Conservation (phyloP, 2,113 vertebrate genomes). For the Otocyon megalotis region DNA sequence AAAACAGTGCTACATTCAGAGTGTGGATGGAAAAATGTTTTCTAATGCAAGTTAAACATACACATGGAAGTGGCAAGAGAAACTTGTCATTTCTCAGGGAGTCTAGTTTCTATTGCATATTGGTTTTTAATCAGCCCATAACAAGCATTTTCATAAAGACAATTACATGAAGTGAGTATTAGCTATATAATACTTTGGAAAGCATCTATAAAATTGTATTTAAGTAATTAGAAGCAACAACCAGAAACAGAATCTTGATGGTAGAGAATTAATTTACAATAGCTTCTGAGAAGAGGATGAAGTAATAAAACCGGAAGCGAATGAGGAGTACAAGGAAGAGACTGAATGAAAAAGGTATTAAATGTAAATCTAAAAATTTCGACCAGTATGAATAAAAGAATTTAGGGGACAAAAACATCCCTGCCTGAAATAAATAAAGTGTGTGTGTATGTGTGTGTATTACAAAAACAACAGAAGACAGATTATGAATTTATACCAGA, state of each 20-base stretch:
- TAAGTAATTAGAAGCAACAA: conserved; percentile 53
- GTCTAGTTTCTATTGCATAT: conserved; percentile 4
- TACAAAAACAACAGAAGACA: background rate
- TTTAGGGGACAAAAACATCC: conserved; percentile 1
- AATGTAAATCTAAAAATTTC: background rate
- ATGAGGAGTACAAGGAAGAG: background rate
- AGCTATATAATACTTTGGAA: background rate
- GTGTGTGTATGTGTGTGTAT: background rate
- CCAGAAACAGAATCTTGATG: background rate
- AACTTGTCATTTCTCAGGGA: background rate
- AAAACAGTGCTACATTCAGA: background rate
- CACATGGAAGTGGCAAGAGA: background rate
- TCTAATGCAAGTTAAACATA: conserved; percentile 7
- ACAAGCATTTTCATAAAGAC: background rate
- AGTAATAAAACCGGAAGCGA: background rate
- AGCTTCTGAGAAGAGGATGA: background rate
- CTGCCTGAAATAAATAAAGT: background rate
- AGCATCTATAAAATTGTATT: background rate
- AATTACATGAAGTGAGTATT: conserved; percentile 13
- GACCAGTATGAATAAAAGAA: background rate
- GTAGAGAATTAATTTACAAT: background rate
- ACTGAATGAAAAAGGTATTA: background rate
- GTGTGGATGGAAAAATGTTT: background rate
- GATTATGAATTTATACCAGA: background rate
- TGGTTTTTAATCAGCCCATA: conserved; percentile 14